Evolutionary conservation across 2,797 vertebrate species (phyloP).

Genomic region (Enteromius paludinosus): DNA sequence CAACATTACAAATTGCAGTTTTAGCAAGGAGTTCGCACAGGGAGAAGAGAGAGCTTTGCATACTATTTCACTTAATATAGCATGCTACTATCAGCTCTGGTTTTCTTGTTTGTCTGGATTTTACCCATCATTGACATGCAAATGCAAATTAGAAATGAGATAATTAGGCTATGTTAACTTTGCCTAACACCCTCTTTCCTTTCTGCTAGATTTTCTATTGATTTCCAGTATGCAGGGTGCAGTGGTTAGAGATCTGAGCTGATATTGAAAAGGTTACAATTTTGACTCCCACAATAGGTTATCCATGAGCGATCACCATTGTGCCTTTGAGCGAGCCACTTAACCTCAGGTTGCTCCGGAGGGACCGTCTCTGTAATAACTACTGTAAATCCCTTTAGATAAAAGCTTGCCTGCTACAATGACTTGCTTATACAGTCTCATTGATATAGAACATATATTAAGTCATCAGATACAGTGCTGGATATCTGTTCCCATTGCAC

Average conservation of each 20-base stretch:
- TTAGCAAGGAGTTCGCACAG: not conserved
- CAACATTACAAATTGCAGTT: not conserved
- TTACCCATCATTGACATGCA: not conserved
- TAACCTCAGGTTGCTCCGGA: slow-evolving; percentile 19
- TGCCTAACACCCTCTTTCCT: not conserved
- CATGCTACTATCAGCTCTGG: not conserved
- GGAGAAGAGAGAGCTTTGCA: not conserved
- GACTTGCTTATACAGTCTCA: not conserved
- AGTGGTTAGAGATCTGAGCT: slow-evolving; percentile 5
- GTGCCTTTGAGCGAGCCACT: slow-evolving; percentile 35
- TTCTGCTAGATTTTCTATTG: not conserved
- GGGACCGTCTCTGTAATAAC: not conserved
- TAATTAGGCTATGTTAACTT: not conserved
- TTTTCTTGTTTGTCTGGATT: not conserved
- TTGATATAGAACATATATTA: slow-evolving; percentile 9
- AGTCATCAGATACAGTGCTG: not conserved
- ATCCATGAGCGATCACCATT: slow-evolving; percentile 1
- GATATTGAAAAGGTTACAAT: slow-evolving; percentile 17
- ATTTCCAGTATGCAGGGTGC: not conserved
- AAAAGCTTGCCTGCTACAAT: not conserved
- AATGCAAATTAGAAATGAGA: not conserved
- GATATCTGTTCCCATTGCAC: not conserved
- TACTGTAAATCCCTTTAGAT: slow-evolving; percentile 14
- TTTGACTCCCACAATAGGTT: slow-evolving; percentile 15
- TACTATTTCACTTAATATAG: too few species aligned